Conservation (phyloP, 2,113 vertebrate genomes). For the Cervus canadensis region DNA sequence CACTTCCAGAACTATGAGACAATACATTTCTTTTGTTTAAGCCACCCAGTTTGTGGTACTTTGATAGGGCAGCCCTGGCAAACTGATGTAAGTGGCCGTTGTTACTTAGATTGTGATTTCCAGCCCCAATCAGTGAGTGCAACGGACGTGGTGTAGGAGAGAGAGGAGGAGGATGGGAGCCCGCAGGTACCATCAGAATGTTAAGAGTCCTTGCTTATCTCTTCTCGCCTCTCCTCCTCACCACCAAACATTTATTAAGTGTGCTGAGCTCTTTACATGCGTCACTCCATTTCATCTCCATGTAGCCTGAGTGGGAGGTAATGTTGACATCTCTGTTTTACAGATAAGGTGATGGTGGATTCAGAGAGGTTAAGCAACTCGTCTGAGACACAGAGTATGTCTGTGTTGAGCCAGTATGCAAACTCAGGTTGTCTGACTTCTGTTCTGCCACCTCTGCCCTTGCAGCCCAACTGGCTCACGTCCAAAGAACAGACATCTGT, state of each 20-base stretch:
- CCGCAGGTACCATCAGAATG: fast-evolving
- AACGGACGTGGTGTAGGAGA: fast-evolving
- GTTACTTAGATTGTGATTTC: neutral
- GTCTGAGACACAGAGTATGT: neutral
- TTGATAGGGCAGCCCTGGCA: neutral
- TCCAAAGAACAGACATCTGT: neutral
- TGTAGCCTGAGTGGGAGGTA: neutral
- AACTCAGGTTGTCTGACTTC: neutral
- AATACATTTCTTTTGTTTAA: neutral
- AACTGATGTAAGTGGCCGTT: neutral
- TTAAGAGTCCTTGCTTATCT: neutral
- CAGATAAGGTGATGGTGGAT: neutral
- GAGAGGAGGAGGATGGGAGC: neutral
- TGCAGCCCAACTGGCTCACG: neutral
- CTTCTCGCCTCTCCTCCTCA: neutral
- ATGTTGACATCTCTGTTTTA: neutral
- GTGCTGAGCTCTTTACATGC: neutral
- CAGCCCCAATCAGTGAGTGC: neutral
- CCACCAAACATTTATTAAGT: neutral
- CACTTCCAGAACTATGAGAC: neutral
- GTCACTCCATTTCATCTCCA: neutral
- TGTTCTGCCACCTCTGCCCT: fast-evolving
- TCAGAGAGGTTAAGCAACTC: neutral
- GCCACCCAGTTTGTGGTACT: neutral
- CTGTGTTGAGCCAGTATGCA: neutral